Evolutionary conservation across 2,888 invertebrate genomes (phyloP).

Genomic region (Oscheius onirici): DNA sequence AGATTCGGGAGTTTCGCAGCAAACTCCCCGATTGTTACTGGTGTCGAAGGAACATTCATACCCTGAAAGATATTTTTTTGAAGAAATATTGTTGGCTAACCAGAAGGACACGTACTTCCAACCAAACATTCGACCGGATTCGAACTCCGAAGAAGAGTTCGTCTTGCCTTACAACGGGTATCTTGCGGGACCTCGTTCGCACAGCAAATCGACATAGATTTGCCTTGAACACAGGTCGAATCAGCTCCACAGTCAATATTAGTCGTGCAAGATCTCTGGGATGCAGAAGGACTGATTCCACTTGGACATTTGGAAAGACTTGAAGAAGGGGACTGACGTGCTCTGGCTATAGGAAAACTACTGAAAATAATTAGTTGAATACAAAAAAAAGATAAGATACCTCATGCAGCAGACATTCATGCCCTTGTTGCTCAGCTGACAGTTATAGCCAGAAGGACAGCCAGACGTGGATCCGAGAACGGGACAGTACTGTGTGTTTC

Average conservation of each 20-base stretch:
- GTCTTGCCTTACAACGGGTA: constrained; percentile 24
- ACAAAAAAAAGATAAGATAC: not conserved
- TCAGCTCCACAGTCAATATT: constrained; percentile 3
- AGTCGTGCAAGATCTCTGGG: not conserved
- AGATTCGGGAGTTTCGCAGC: constrained; percentile 36
- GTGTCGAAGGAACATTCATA: constrained; percentile 51
- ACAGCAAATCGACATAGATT: constrained; percentile 11
- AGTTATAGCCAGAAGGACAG: constrained; percentile 33
- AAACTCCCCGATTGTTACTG: constrained; percentile 39
- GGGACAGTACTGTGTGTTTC: constrained; percentile 30
- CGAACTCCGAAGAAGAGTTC: constrained; percentile 2
- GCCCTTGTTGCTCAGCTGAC: constrained; percentile 30
- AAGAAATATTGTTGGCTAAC: not conserved
- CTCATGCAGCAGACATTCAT: constrained; percentile 34
- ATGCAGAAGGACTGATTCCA: constrained; percentile 8
- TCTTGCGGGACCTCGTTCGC: constrained; percentile 16
- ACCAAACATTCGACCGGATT: constrained; percentile 11
- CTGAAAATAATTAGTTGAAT: not conserved
- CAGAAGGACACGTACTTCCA: constrained; percentile 18
- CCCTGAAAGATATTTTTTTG: constrained; percentile 7
- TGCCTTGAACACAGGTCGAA: constrained; percentile 1
- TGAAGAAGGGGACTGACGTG: constrained; percentile 1
- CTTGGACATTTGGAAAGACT: constrained; percentile 1
- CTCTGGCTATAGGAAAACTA: not conserved
- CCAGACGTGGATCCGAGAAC: constrained; percentile 24